These are phyloP conservation scores for Caradrina kadenii DNA, from an alignment of 2,888 invertebrate genomes.

Conservation along the genomic window DNA sequence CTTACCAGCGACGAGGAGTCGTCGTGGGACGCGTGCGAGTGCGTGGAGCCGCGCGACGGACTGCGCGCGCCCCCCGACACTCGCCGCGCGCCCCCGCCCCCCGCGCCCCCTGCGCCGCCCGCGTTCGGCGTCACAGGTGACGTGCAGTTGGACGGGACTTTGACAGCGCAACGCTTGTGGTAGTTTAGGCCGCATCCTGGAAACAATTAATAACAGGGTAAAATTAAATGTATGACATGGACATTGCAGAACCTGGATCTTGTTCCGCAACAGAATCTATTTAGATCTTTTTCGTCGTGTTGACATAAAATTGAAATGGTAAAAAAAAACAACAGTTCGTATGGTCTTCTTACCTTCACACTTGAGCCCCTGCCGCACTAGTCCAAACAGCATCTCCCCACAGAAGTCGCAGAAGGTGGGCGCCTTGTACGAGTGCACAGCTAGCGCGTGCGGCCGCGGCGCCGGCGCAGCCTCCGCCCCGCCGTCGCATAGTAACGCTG, in stretches of 20 bases:
- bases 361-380: slow-evolving; percentile 99
- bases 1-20: slow-evolving; percentile 94
- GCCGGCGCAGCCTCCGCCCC: slow-evolving; percentile 86
- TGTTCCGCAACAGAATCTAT: too few species aligned
- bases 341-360: slow-evolving; percentile 95
- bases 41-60: slow-evolving; percentile 93
- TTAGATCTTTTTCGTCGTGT: too few species aligned
- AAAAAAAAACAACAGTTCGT: neutral
- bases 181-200: slow-evolving; percentile 99
- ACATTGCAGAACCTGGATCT: too few species aligned
- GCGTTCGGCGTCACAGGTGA: slow-evolving; percentile 59
- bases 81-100: slow-evolving; percentile 73
- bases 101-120: slow-evolving; percentile 74
- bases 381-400: slow-evolving; percentile 99
- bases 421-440: slow-evolving; percentile 99
- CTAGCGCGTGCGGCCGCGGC: slow-evolving; percentile 97
- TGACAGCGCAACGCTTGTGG: slow-evolving; percentile 99
- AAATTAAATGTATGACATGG: too few species aligned
- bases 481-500: slow-evolving; percentile 84
- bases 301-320: neutral
- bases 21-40: slow-evolving; percentile 80
- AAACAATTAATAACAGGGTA: slow-evolving; percentile 9
- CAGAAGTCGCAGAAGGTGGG: slow-evolving; percentile 99
- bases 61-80: slow-evolving; percentile 86
- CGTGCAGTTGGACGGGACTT: slow-evolving; percentile 98